Base-by-base conservation (phyloP, 2,797 vertebrate genomes). In the Ataeniobius toweri region DNA sequence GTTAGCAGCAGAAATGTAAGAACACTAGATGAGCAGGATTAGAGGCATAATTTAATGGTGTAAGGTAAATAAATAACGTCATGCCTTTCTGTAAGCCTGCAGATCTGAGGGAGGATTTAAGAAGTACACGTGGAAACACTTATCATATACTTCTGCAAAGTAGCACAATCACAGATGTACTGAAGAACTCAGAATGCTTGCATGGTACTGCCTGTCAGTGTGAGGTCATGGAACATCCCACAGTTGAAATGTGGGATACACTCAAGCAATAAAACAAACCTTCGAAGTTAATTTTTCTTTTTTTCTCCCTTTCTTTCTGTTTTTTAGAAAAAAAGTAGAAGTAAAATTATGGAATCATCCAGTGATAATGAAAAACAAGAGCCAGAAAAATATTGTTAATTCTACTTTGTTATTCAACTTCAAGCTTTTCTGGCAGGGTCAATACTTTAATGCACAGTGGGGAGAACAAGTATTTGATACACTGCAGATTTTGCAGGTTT, bases 1-100 rank as follows among this genome's bases (percentile, higher is more conserved):
- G 8, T 48, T 67, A 75, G 67, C 31, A 73, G 74, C 12, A 79
- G 22, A 81, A 72, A 71, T 67, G 71, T 68, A 18, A 28, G 56
- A 61, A 41, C 53, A 73, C 31, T 48, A 24, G 56, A 56, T 71
- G 36, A 67, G 63, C 20, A 41, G 31, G 69, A 73, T 58, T 5
- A 72, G 20, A 76, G n/a, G 39, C 8, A 41, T 14, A 20, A 50
- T 44, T 56, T 16, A 65, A 16, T 50, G 28, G 24, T 76, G 22
- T n/a, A 48, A 73, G 1, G 28, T 39, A 73, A 22, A 48, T 26
- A 44, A 53, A 13, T 51, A 56, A 71, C 24, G 58, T 71, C 31
- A 1, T 28, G 70, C 31, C 24, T 63, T 28, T 73, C 24, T 73
- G n/a, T 44, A 53, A 73, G 50, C 31, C n/a, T 46, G 70, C 65